Conservation (phyloP, 2,888 invertebrate genomes). For the Limnephilus marmoratus region DNA sequence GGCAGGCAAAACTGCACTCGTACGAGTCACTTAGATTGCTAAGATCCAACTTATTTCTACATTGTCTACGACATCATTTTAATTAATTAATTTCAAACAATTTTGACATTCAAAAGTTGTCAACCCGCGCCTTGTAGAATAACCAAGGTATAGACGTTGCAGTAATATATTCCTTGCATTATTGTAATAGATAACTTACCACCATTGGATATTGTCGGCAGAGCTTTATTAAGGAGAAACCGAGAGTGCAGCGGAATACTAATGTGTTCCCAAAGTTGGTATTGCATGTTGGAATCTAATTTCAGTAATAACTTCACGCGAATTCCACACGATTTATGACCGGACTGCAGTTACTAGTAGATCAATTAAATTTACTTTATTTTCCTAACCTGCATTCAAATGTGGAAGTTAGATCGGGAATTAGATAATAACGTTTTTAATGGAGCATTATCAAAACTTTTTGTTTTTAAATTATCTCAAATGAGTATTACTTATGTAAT, state of each 20-base stretch:
- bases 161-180: constrained; percentile 38
- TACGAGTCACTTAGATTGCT: no score
- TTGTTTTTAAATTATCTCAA: no score
- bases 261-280: constrained; percentile 16
- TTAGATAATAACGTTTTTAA: no score
- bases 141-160: neutral
- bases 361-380: neutral
- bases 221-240: constrained; percentile 40
- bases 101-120: neutral
- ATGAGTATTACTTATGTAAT: no score
- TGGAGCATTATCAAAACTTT: no score
- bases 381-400: neutral
- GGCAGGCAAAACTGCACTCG: no score
- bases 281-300: neutral
- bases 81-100: neutral
- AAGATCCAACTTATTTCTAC: no score
- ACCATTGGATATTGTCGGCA: constrained; percentile 27
- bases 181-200: constrained; percentile 48
- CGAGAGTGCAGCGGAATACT: constrained; percentile 35
- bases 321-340: neutral
- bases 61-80: neutral
- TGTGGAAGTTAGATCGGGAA: neutral
- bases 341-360: neutral
- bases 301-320: neutral
- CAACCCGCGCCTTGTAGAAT: neutral